Base-by-base conservation (phyloP, 2,797 vertebrate genomes). In the Phyllotis vaccarum region DNA sequence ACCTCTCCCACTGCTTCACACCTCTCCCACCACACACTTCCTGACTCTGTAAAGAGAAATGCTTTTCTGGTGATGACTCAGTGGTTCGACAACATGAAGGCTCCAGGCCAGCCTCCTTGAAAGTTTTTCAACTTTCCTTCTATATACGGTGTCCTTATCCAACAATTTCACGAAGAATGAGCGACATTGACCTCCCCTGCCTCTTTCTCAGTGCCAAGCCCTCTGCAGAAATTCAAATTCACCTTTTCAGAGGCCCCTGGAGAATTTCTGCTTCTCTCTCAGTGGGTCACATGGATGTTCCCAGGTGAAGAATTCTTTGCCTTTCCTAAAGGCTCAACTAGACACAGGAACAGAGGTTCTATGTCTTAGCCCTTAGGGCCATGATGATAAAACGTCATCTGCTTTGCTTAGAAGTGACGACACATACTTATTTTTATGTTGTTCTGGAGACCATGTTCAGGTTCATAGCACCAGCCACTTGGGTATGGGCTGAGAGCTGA, bases 141-240 rank as follows among this genome's bases (percentile, higher is more conserved):
- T 11, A 52, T 54, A 1, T 17, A 0, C 0, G 0, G 0, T 0
- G 2, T 31, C 78, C 52, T 83, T 29, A 11, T 1, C 3, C 27
- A 17, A 24, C 37, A 78, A 72, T 46, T 27, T 62, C 12, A 66
- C 58, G 31, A 37, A 46, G 40, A 12, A 49, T 7, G 49, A 64
- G 27, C 21, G 6, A 5, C 7, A 17, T 3, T 60, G 19, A 19
- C 19, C 0, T 1, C 29, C 64, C 40, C 5, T 31, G 52, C 10
- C 21, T 40, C 86, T 83, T 54, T 14, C 54, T 52, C 54, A 81
- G 29, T 10, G 46, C 4, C 5, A 0, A 37, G 16, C 3, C 58
- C 31, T 82, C 19, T 8, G 52, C 5, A 24, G 34, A 58, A 14
- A 31, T 37, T 64, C 10, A 64, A 43, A 5, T 12, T 80, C 62